Conservation (phyloP, 2,113 vertebrate species). For the Gorsachius goisagi region DNA sequence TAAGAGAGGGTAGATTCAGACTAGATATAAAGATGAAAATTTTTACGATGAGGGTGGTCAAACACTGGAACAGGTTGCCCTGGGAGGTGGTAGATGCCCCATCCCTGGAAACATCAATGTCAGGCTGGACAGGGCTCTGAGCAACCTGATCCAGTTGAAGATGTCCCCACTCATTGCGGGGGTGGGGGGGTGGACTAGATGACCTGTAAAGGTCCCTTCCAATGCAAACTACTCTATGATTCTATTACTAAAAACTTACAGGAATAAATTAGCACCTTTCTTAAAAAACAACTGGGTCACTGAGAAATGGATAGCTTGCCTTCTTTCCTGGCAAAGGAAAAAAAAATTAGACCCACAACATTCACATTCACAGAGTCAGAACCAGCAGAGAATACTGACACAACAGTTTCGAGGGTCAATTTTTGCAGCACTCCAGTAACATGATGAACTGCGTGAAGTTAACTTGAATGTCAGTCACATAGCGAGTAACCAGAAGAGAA, state of each 20-base stretch:
- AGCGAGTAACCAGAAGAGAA: neutral
- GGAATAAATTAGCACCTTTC: neutral
- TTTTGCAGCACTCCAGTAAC: neutral
- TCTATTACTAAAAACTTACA: neutral
- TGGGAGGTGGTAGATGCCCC: neutral
- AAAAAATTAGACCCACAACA: neutral
- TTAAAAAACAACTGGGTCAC: neutral
- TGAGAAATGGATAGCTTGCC: neutral
- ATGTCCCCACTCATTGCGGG: neutral
- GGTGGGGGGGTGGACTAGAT: neutral
- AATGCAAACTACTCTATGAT: neutral
- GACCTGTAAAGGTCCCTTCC: neutral
- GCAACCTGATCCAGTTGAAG: neutral
- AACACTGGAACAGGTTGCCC: neutral
- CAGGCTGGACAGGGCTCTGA: neutral
- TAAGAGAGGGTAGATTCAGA: neutral
- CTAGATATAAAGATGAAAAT: neutral
- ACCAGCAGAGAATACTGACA: neutral
- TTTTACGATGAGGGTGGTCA: neutral
- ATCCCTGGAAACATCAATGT: neutral
- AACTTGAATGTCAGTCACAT: neutral
- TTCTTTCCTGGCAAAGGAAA: neutral
- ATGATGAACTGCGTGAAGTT: neutral
- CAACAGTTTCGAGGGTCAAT: neutral
- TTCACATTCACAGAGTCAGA: neutral